Conservation (phyloP, 1,140 invertebrate genomes). For the Euura saliciscinereae region DNA sequence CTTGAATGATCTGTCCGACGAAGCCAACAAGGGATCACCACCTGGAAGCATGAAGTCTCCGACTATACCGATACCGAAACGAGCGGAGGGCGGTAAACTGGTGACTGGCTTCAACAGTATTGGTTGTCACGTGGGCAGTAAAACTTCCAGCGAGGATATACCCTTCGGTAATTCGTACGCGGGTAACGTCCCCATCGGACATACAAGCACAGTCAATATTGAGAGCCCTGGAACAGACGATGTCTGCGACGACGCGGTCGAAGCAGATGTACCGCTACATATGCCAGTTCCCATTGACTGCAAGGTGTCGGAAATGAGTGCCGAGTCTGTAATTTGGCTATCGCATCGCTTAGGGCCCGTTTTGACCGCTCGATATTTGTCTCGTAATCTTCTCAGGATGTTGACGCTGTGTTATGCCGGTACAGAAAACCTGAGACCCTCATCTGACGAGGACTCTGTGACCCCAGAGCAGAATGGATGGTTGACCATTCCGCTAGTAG, state of each 20-base stretch:
- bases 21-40: conserved; percentile 39
- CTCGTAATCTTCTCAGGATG: conserved; percentile 92
- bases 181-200: conserved; percentile 19
- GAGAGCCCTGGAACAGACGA: conserved; percentile 17
- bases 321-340: conserved; percentile 90
- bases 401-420: conserved; percentile 92
- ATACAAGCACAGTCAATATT: conserved; percentile 1
- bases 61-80: conserved; percentile 65
- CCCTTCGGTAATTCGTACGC: conserved; percentile 29
- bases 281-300: conserved; percentile 52
- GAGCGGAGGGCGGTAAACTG: conserved; percentile 47
- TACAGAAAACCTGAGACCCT: conserved; percentile 73
- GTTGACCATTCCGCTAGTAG: conserved; percentile 68
- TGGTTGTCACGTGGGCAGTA: conserved; percentile 67
- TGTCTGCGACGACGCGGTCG: conserved; percentile 21
- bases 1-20: conserved; percentile 45
- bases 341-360: conserved; percentile 94
- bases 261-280: conserved; percentile 33
- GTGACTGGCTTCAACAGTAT: conserved; percentile 64
- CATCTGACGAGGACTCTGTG: conserved; percentile 19
- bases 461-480: conserved; percentile 44
- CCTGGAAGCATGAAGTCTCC: conserved; percentile 58
- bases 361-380: conserved; percentile 87
- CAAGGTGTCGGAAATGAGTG: conserved; percentile 88
- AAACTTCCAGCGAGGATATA: conserved; percentile 54